phyloP scores from a whole-genome alignment of 2,797 vertebrate genomes.

The Myotis daubentonii region DNA sequence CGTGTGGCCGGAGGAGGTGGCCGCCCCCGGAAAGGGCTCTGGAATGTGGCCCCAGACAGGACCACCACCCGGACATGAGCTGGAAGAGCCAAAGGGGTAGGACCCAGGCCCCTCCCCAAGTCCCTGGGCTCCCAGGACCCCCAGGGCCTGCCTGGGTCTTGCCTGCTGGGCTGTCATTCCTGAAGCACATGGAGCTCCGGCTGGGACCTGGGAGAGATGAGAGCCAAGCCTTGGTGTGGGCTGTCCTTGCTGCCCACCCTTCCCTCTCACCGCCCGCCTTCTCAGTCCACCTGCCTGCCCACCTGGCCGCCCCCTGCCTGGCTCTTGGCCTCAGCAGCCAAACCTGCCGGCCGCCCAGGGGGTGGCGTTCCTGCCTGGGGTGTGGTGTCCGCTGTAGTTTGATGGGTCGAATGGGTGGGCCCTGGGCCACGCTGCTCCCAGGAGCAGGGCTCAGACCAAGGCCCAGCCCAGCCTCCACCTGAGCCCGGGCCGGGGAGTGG shows the following conservation, averaged over 20 bases:
- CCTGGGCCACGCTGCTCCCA: not conserved
- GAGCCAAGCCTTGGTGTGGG: not conserved
- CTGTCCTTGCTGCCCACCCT: not conserved
- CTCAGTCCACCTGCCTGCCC: not conserved
- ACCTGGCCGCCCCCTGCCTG: not conserved
- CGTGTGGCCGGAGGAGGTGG: too few species aligned
- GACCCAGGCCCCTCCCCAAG: not conserved
- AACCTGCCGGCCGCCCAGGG: too few species aligned
- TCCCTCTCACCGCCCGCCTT: accelerated
- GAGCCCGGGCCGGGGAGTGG: not conserved
- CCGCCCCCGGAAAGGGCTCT: not conserved
- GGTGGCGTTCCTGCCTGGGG: too few species aligned
- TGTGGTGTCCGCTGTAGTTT: not conserved
- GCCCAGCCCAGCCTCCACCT: not conserved
- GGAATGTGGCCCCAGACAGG: not conserved
- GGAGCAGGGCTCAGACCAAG: not conserved
- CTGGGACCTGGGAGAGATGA: not conserved
- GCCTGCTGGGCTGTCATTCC: not conserved
- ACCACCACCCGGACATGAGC: not conserved
- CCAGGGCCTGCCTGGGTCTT: not conserved
- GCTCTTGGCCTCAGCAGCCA: not conserved
- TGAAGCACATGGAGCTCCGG: not conserved
- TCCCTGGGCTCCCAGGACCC: not conserved
- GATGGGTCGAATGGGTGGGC: not conserved
- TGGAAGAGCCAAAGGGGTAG: not conserved